These are phyloP conservation scores for Callocephalon fimbriatum DNA, from an alignment of 2,113 vertebrate genomes.

Conservation along the genomic window DNA sequence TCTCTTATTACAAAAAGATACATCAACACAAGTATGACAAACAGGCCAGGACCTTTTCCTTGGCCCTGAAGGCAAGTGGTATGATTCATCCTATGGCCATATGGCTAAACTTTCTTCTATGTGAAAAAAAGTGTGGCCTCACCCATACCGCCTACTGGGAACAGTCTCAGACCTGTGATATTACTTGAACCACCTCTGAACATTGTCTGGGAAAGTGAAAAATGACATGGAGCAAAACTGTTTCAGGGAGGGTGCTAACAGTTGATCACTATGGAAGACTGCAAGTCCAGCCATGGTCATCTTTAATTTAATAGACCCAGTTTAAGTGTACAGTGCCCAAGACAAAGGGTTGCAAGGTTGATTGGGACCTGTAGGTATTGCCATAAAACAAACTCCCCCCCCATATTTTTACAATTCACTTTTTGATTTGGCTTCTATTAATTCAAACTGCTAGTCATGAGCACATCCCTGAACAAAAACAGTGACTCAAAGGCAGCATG, in stretches of 20 bases:
- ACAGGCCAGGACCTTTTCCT: not conserved
- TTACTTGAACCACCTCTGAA: not conserved
- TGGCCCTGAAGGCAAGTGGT: slow-evolving; percentile 9
- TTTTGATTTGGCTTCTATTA: not conserved
- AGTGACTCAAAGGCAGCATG: rapidly evolving
- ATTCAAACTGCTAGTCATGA: not conserved
- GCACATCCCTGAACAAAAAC: not conserved
- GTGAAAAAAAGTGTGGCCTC: not conserved
- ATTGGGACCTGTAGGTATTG: not conserved
- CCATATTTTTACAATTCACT: not conserved
- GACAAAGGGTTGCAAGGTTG: not conserved
- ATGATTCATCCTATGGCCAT: slow-evolving; percentile 8
- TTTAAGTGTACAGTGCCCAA: not conserved
- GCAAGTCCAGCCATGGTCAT: not conserved
- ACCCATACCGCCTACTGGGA: not conserved
- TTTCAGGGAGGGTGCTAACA: not conserved
- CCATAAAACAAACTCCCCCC: not conserved
- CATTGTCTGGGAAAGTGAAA: not conserved
- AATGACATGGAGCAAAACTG: not conserved
- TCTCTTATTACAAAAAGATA: not conserved
- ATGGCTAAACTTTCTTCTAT: not conserved
- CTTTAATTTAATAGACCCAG: not conserved
- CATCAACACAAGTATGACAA: not conserved
- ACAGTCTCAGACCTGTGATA: not conserved
- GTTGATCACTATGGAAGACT: not conserved